Conservation (phyloP, 2,113 vertebrate species). For the Pongo abelii region DNA sequence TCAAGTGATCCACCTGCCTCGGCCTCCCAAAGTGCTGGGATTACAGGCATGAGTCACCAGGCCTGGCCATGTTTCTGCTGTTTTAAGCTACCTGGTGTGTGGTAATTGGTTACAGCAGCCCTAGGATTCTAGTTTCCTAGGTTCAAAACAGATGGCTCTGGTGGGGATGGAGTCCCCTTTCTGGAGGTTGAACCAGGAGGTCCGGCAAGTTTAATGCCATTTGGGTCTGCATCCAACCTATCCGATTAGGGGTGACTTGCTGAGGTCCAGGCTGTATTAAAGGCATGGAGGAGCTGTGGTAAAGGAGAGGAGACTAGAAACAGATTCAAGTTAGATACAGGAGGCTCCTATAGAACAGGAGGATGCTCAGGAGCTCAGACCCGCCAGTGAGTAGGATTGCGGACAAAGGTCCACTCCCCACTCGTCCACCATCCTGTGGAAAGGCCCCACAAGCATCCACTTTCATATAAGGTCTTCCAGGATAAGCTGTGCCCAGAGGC, state of each 20-base stretch:
- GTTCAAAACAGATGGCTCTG: neutral
- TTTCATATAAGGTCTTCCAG: neutral
- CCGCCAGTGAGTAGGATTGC: neutral
- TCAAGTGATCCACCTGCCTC: too few species aligned
- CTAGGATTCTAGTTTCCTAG: neutral
- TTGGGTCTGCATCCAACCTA: neutral
- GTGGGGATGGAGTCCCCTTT: neutral
- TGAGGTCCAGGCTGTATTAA: neutral
- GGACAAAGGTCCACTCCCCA: fast-evolving
- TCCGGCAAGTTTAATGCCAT: neutral
- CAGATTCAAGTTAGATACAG: too few species aligned
- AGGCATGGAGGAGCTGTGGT: neutral
- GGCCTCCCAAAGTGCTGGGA: too few species aligned
- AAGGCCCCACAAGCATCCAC: neutral
- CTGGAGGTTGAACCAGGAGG: neutral
- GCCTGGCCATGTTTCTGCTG: neutral
- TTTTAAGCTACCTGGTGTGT: neutral
- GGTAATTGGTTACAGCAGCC: neutral
- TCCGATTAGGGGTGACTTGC: neutral
- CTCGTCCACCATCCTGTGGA: neutral
- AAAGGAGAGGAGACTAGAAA: neutral
- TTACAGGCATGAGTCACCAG: too few species aligned
- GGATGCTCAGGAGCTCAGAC: neutral
- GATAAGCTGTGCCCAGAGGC: neutral
- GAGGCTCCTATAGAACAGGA: neutral